Conservation (phyloP, 1,140 invertebrate genomes). For the Phthorimaea operculella region DNA sequence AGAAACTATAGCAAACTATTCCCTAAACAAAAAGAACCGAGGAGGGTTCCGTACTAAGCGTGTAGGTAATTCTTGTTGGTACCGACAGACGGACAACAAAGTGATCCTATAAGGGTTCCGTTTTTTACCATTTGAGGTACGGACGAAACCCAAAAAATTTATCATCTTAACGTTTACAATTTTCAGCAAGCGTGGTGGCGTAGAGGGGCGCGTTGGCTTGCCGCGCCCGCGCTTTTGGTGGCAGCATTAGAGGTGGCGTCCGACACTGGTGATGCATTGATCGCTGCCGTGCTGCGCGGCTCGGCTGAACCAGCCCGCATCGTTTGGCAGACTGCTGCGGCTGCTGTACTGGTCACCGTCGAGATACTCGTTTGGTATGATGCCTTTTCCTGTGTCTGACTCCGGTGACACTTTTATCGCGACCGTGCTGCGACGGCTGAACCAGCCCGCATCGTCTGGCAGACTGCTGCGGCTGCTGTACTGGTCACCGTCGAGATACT, state of each 20-base stretch:
- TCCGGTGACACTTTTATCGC: no score
- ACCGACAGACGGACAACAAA: no score
- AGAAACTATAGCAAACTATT: no score
- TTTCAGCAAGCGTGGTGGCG: constrained; percentile 51
- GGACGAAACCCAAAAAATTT: no score
- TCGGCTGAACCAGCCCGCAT: constrained; percentile 27
- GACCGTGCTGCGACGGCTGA: no score
- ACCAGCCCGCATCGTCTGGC: constrained; percentile 25
- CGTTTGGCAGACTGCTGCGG: constrained; percentile 30
- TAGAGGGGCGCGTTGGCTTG: constrained; percentile 48
- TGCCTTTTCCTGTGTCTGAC: no score
- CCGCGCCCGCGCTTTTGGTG: constrained; percentile 46
- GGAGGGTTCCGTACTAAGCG: no score
- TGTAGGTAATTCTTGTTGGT: no score
- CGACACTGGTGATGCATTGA: constrained; percentile 44
- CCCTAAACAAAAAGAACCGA: no score
- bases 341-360: constrained; percentile 41
- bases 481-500: constrained; percentile 52
- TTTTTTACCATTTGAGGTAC: no score
- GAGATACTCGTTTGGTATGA: constrained; percentile 53
- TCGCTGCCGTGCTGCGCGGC: constrained; percentile 39
- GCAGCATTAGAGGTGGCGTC: constrained; percentile 44
- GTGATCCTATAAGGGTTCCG: no score
- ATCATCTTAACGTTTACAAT: no score
- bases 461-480: constrained; percentile 35